phyloP scores from a whole-genome alignment of 2,113 vertebrate species.

The Vulpes lagopus region DNA sequence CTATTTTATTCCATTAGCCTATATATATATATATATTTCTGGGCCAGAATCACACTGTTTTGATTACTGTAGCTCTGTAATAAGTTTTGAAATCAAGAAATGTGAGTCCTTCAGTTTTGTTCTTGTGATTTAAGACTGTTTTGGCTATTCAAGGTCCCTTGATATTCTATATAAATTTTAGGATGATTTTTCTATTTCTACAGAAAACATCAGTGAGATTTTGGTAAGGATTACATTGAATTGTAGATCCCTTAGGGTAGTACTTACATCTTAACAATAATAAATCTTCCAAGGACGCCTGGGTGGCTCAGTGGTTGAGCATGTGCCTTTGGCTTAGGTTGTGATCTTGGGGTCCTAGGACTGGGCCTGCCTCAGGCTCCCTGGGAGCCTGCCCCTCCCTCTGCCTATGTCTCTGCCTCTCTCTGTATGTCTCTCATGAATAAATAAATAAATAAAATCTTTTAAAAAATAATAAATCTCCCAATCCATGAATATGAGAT shows the following conservation, averaged over 20 bases:
- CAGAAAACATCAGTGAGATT: not conserved
- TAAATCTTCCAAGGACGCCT: not conserved
- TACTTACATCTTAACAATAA: not conserved
- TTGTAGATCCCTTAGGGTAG: not conserved
- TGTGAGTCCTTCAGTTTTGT: not conserved
- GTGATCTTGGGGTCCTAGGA: too few species aligned
- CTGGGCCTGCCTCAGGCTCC: too few species aligned
- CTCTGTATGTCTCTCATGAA: too few species aligned
- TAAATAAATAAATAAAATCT: too few species aligned
- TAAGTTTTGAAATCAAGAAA: not conserved
- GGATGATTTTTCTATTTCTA: not conserved
- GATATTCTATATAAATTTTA: not conserved
- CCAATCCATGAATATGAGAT: not conserved
- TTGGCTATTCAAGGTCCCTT: not conserved
- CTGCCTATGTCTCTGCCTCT: too few species aligned
- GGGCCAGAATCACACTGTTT: not conserved
- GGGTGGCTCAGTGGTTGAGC: too few species aligned
- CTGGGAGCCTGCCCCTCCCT: too few species aligned
- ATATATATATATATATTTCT: not conserved
- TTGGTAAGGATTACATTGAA: not conserved
- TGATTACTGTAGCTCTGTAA: not conserved
- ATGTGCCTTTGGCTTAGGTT: too few species aligned
- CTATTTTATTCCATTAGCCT: not conserved
- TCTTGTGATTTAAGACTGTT: not conserved
- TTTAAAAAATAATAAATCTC: not conserved